phyloP scores from a whole-genome alignment of 2,113 vertebrate genomes.

The Uria aalge region DNA sequence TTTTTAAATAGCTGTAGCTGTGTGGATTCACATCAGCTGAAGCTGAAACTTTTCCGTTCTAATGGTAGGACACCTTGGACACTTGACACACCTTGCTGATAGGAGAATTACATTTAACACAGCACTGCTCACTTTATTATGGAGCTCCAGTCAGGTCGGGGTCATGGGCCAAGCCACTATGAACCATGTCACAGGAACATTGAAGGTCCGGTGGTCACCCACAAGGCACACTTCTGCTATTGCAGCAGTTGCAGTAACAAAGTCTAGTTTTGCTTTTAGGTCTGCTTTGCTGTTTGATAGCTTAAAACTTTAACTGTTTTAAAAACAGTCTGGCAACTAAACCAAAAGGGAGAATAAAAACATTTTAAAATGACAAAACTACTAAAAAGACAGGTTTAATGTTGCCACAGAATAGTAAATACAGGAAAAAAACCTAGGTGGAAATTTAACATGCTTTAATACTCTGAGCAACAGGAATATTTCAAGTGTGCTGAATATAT shows the following conservation, averaged over 20 bases:
- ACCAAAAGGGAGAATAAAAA: neutral
- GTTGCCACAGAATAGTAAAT: neutral
- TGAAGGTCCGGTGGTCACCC: neutral
- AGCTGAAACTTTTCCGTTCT: neutral
- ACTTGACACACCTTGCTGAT: accelerated
- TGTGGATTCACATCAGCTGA: neutral
- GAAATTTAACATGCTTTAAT: neutral
- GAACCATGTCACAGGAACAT: neutral
- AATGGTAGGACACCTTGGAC: neutral
- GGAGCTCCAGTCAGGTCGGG: neutral
- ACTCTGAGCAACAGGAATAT: neutral
- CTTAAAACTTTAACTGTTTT: neutral
- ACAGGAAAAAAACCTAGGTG: neutral
- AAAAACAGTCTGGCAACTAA: neutral
- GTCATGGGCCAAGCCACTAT: neutral
- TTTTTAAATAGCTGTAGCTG: neutral
- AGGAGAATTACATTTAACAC: neutral
- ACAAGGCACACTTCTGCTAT: neutral
- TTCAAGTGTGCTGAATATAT: neutral
- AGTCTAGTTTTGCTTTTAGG: neutral
- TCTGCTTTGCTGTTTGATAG: neutral
- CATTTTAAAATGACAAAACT: neutral
- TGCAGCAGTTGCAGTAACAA: neutral
- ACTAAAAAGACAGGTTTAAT: neutral
- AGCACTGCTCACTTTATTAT: neutral